These are phyloP conservation scores for Alfaro cultratus DNA, from an alignment of 2,797 vertebrate genomes.

Conservation along the genomic window DNA sequence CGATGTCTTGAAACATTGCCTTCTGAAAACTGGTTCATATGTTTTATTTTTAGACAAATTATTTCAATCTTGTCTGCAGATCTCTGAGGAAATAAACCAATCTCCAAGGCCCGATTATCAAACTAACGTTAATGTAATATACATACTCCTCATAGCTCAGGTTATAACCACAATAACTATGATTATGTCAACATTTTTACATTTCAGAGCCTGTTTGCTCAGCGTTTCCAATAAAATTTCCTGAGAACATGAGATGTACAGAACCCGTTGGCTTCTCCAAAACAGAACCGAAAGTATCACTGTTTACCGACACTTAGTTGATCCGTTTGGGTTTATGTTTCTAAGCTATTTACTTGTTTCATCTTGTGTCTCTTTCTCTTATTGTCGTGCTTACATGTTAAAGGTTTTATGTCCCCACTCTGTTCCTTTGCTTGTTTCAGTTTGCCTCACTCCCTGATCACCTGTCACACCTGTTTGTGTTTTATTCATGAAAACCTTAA, in stretches of 20 bases:
- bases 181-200: not conserved
- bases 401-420: not conserved
- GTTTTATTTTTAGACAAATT: not conserved
- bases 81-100: not conserved
- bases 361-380: not conserved
- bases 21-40: not conserved
- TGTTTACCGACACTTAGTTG: not conserved
- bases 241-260: not conserved
- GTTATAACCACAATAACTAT: not conserved
- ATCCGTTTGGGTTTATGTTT: not conserved
- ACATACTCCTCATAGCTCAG: not conserved
- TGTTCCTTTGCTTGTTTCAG: not conserved
- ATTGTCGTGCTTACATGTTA: not conserved
- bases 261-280: not conserved
- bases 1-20: not conserved
- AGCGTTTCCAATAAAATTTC: not conserved
- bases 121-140: not conserved
- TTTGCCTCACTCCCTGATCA: not conserved
- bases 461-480: not conserved
- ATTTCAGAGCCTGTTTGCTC: not conserved
- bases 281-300: not conserved
- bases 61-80: not conserved
- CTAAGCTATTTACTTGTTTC: not conserved
- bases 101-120: not conserved
- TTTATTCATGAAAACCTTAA: constrained; percentile 18